These are phyloP conservation scores for Gadopsis marmoratus DNA, from an alignment of 2,797 vertebrate genomes.

Conservation along the genomic window DNA sequence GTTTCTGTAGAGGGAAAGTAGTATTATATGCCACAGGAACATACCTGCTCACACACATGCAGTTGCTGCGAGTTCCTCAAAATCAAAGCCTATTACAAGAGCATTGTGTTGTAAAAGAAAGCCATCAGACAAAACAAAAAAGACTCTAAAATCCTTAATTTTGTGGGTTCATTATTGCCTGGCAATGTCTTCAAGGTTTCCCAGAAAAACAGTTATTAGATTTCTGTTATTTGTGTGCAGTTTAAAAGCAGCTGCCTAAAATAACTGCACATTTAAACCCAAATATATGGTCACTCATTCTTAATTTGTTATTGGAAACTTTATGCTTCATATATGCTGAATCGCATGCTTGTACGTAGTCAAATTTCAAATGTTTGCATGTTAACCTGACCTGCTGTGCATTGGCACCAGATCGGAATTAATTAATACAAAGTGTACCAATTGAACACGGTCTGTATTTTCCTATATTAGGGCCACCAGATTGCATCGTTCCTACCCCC, in stretches of 20 bases:
- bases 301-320: background rate
- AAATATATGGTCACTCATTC: background rate
- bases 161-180: background rate
- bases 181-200: background rate
- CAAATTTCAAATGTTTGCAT: background rate
- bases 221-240: background rate
- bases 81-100: background rate
- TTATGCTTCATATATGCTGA: background rate
- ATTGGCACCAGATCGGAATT: background rate
- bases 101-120: constrained; percentile 1
- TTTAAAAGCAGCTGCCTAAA: background rate
- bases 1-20: background rate
- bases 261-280: background rate
- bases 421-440: background rate
- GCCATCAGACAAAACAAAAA: background rate
- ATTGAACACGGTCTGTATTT: background rate
- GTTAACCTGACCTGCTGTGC: background rate
- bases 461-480: background rate
- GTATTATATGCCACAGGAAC: background rate
- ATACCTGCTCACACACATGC: constrained; percentile 8
- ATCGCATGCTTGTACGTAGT: background rate
- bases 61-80: background rate
- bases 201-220: background rate
- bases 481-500: background rate
- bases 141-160: background rate